Evolutionary conservation across 2,113 vertebrate genomes (phyloP), one percentile per base, ranked within the genome.

Genomic region (Thamnaconus septentrionalis): DNA sequence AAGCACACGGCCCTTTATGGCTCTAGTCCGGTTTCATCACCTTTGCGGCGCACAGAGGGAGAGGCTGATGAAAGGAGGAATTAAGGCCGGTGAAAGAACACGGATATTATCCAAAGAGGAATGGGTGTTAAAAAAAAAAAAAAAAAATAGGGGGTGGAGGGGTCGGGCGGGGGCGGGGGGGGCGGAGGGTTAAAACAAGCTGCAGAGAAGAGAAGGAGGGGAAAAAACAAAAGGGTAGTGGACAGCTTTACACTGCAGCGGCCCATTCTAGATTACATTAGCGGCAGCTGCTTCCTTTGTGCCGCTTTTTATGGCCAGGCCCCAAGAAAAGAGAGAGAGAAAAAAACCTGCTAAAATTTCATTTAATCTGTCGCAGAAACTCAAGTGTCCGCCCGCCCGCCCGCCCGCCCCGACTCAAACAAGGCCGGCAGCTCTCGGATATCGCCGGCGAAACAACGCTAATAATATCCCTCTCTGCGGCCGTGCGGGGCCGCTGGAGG

Each of bases 241-340:
- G 82, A 88, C 85, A 90, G 84, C 87, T 86, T 87, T 82, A 82
- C 73, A 77, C 85, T 82, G 81, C 85, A 73, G 79, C 74, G 73
- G 61, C 79, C 85, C 59, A 69, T 80, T 88, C 85, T 91, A 91
- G 91, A 91, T 94, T 93, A 92, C 88, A 92, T 93, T 93, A 93
- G 92, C 83, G n/a, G 87, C 94, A 95, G 94, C 92, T 94, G 94
- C 85, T 94, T 82, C 92, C 90, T 94, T 95, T 94, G 92, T 95
- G 91, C 89, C 18, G 86, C 85, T 84, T 88, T 87, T 91, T 91
- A 90, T 79, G 77, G 87, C 83, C 84, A 67, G 72, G 80, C 78
- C 82, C 78, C 80, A 80, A 88, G 92, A 94, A 95, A 31, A 31
- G 18, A 31, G 18, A 31, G 18, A 31, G 18, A 31, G 2, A 31